Conservation (phyloP, 2,113 vertebrate species). For the cattle (Bos taurus) region ARS-UCD2.0 NC_037339.1:38756501-38757000, state of each 20-base stretch:
- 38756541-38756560: not conserved
- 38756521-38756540: not conserved
- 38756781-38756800: not conserved
- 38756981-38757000: too few species aligned
- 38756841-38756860: too few species aligned
- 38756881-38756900: too few species aligned
- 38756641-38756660: not conserved
- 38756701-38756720: not conserved
- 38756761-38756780: not conserved
- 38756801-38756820: not conserved
- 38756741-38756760: not conserved
- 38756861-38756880: too few species aligned
- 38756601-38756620: not conserved
- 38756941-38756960: too few species aligned
- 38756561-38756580: not conserved
- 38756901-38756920: too few species aligned
- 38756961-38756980: rapidly evolving
- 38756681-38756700: not conserved
- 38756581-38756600: not conserved
- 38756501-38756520: not conserved
- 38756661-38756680: not conserved
- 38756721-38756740: not conserved
- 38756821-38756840: rapidly evolving
- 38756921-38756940: too few species aligned
- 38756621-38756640: not conserved